phyloP scores from a whole-genome alignment of 1,140 invertebrate species.

The Dendrolimus kikuchii region DNA sequence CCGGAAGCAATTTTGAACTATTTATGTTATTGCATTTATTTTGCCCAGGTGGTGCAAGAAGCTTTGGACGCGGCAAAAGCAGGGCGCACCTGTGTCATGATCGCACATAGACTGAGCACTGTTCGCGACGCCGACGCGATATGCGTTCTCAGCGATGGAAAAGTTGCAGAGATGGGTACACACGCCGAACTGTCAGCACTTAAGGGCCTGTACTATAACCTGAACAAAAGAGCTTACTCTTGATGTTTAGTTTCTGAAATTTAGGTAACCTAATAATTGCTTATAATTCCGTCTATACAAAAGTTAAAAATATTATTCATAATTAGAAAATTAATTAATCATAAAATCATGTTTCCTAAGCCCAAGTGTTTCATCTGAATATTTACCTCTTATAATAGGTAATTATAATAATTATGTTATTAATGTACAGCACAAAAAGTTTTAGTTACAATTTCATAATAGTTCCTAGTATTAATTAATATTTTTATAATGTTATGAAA shows the following conservation, averaged over 20 bases:
- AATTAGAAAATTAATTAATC: no score
- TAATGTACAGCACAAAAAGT: no score
- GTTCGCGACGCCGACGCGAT: constrained; percentile 84
- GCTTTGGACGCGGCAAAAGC: constrained; percentile 76
- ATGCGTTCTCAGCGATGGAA: constrained; percentile 84
- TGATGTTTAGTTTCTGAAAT: constrained; percentile 3
- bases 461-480: no score
- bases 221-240: constrained; percentile 38
- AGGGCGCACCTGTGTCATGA: constrained; percentile 80
- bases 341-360: no score
- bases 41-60: constrained; percentile 74
- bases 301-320: no score
- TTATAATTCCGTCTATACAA: no score
- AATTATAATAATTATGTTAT: no score
- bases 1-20: no score
- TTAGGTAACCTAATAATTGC: not conserved
- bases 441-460: no score
- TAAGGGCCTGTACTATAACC: constrained; percentile 84
- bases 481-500: no score
- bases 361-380: no score
- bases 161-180: constrained; percentile 84
- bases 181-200: constrained; percentile 83
- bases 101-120: constrained; percentile 82
- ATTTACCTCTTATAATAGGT: no score
- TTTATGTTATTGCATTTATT: not conserved